Evolutionary conservation across 2,797 vertebrate species (phyloP).

Genomic region (Gallinago nigripennis): DNA sequence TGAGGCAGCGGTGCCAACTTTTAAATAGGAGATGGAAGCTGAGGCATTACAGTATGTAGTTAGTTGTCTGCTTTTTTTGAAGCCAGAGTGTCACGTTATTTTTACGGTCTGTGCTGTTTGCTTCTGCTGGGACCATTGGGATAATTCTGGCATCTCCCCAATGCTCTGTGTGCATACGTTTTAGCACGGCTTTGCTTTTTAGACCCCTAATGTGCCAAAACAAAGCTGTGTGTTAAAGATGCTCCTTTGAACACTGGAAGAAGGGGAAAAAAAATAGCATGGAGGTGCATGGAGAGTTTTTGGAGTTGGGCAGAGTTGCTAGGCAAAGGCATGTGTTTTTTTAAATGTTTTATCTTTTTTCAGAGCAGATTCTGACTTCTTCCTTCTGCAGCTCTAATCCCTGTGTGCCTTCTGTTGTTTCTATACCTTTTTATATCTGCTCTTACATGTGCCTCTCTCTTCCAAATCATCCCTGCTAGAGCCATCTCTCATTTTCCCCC

Average conservation of each 20-base stretch:
- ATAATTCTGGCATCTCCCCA: neutral
- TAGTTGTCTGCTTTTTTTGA: neutral
- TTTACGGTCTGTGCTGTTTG: neutral
- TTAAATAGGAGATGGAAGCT: neutral
- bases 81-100: neutral
- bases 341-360: neutral
- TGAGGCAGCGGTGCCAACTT: neutral
- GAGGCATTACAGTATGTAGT: neutral
- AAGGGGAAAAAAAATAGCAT: neutral
- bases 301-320: neutral
- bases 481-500: neutral
- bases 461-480: neutral
- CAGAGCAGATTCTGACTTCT: neutral
- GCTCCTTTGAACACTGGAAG: neutral
- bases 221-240: neutral
- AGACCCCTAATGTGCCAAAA: neutral
- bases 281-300: neutral
- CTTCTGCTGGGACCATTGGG: neutral
- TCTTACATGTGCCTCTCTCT: neutral
- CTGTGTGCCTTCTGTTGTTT: neutral
- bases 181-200: neutral
- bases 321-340: neutral
- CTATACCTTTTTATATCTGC: neutral
- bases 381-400: neutral
- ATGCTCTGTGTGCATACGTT: fast-evolving